Conservation (phyloP, 2,113 vertebrate species). For the Okapia johnstoni region DNA sequence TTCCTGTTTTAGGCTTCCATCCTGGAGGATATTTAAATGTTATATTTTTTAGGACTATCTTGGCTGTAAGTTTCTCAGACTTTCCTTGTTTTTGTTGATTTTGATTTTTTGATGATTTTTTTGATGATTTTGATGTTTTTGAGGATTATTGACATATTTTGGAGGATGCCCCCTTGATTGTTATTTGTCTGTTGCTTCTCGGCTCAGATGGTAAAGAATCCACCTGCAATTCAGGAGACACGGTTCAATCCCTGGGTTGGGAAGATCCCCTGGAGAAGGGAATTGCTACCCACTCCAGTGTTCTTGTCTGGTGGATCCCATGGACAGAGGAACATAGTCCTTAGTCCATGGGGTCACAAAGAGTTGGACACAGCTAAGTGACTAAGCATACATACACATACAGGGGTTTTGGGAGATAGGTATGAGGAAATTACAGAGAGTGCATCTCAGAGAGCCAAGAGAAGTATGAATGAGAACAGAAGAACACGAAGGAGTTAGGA, state of each 20-base stretch:
- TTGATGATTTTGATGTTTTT: background rate
- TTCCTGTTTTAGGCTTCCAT: background rate
- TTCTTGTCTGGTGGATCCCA: background rate
- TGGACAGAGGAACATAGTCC: background rate
- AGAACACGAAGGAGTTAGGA: background rate
- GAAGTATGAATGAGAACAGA: background rate
- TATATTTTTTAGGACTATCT: background rate
- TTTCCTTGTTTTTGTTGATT: background rate
- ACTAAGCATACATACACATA: background rate
- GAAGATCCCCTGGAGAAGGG: background rate
- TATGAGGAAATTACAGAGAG: background rate
- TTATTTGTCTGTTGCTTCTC: background rate
- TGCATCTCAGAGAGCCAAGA: background rate
- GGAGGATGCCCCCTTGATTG: background rate
- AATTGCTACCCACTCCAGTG: background rate
- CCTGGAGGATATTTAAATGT: background rate
- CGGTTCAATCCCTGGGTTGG: rapidly evolving
- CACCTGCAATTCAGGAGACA: background rate
- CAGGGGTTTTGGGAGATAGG: background rate
- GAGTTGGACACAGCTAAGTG: background rate
- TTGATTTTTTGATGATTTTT: background rate
- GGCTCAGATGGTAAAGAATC: background rate
- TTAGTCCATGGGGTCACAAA: background rate
- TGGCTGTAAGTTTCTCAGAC: background rate
- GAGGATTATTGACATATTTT: background rate